Conservation (phyloP, 2,797 vertebrate genomes). For the Myioborus miniatus region DNA sequence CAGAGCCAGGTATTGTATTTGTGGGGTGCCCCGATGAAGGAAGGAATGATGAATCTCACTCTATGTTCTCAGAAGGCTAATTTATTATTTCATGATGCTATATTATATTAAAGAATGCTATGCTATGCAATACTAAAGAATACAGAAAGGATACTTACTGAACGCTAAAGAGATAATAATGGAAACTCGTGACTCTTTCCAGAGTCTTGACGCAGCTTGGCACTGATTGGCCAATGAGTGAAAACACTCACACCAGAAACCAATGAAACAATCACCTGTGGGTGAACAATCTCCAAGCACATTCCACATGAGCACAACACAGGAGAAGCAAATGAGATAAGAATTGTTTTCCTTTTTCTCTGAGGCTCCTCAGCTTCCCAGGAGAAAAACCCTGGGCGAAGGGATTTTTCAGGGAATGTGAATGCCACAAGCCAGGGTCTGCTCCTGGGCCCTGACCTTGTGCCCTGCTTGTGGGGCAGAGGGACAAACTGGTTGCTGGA, state of each 20-base stretch:
- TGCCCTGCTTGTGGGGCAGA: background rate
- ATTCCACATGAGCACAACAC: background rate
- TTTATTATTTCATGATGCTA: background rate
- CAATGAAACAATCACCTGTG: background rate
- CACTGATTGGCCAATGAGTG: background rate
- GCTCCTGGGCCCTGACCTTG: background rate
- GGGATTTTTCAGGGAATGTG: background rate
- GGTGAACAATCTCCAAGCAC: background rate
- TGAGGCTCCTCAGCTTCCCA: background rate
- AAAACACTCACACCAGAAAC: background rate
- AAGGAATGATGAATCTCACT: background rate
- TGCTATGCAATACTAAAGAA: background rate
- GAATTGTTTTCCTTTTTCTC: background rate
- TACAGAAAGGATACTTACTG: background rate
- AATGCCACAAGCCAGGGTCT: background rate
- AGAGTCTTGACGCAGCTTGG: rapidly evolving
- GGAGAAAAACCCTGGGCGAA: background rate
- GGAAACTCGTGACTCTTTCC: background rate
- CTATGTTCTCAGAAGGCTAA: background rate
- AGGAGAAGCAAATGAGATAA: background rate
- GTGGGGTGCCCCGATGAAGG: background rate
- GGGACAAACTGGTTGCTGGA: background rate
- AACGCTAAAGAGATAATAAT: background rate
- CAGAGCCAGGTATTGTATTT: background rate
- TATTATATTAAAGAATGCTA: background rate